These are phyloP conservation scores for Tetheella fluctuosa DNA, from an alignment of 2,888 invertebrate genomes.

Conservation along the genomic window DNA sequence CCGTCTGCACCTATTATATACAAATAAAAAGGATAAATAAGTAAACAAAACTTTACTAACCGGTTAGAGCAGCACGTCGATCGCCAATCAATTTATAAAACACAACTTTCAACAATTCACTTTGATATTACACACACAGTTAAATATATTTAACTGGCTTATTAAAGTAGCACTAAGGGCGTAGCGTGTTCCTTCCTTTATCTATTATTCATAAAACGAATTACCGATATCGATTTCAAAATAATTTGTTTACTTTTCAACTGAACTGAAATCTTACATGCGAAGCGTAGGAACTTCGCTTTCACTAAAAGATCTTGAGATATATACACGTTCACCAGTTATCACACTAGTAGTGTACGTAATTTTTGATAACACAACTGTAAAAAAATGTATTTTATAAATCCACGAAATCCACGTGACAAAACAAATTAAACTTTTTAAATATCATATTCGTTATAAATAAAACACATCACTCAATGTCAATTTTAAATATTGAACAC, in stretches of 20 bases:
- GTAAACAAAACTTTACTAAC: constrained; percentile 28
- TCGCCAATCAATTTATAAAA: constrained; percentile 14
- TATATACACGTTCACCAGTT: constrained; percentile 30
- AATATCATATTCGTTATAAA: background rate
- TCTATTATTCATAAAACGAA: constrained; percentile 45
- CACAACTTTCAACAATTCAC: constrained; percentile 24
- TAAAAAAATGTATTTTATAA: background rate
- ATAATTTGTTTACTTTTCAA: constrained; percentile 24
- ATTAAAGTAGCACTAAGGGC: constrained; percentile 41
- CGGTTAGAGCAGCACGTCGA: constrained; percentile 22
- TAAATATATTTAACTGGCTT: constrained; percentile 41
- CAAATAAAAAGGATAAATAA: background rate
- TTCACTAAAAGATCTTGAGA: constrained; percentile 40
- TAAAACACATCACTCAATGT: constrained; percentile 30
- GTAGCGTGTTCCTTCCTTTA: constrained; percentile 53
- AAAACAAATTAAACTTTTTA: background rate
- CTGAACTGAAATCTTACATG: constrained; percentile 22
- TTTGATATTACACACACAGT: constrained; percentile 42
- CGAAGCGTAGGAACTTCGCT: constrained; percentile 25
- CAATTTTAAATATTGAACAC: constrained; percentile 27
- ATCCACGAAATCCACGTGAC: constrained; percentile 18
- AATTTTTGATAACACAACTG: constrained; percentile 31
- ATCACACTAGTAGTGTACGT: constrained; percentile 33
- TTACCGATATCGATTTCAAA: constrained; percentile 51
- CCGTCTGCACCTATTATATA: no score